Evolutionary conservation across 2,797 vertebrate species (phyloP).

Genomic region (Aphelocoma californica): DNA sequence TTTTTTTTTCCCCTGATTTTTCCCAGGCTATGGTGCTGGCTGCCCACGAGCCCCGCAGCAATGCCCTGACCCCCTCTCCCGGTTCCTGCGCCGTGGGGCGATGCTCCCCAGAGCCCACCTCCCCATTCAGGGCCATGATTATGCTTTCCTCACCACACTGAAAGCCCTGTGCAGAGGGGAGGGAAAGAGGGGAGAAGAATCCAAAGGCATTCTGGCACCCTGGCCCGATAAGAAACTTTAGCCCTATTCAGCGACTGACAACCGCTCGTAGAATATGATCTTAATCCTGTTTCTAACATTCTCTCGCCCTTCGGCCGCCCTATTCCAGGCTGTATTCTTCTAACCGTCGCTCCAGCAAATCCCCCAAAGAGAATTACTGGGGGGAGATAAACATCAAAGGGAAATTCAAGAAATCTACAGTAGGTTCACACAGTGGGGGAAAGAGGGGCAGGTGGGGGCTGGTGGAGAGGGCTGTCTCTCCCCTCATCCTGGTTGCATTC

Average conservation of each 20-base stretch:
- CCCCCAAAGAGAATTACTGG: constrained; percentile 86
- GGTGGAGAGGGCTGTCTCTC: neutral
- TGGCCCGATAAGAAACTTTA: constrained; percentile 82
- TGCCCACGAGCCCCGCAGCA: neutral
- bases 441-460: constrained; percentile 25
- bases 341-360: constrained; percentile 87
- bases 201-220: constrained; percentile 87
- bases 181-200: constrained; percentile 75
- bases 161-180: constrained; percentile 73
- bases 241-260: constrained; percentile 91
- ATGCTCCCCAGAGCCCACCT: constrained; percentile 72
- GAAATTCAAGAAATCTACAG: constrained; percentile 86
- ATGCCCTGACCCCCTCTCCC: neutral
- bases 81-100: fast-evolving
- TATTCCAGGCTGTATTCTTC: constrained; percentile 78
- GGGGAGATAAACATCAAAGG: constrained; percentile 92
- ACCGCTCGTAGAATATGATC: constrained; percentile 94
- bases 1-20: neutral
- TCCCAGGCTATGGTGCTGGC: neutral
- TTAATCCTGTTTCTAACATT: constrained; percentile 96
- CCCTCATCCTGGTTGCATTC: neutral
- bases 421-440: constrained; percentile 76
- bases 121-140: constrained; percentile 81
- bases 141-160: constrained; percentile 63
- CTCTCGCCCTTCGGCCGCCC: constrained; percentile 84